Conservation (phyloP, 2,113 vertebrate species). For the Indicator maculatus region DNA sequence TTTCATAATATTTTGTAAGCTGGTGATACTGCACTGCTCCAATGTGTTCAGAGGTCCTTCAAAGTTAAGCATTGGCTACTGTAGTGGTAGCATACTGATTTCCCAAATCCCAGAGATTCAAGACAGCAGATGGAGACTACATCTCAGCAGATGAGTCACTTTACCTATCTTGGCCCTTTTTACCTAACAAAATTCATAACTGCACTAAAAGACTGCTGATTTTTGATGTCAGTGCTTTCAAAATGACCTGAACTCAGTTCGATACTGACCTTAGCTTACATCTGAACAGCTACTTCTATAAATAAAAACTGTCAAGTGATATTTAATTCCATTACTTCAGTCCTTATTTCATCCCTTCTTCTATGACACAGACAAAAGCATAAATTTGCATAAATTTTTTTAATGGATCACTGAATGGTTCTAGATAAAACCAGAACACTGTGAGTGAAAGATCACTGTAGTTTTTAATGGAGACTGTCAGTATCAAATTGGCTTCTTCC, state of each 20-base stretch:
- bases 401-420: not conserved
- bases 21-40: not conserved
- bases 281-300: not conserved
- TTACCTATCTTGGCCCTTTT: not conserved
- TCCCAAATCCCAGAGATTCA: not conserved
- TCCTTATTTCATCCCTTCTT: not conserved
- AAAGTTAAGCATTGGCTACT: not conserved
- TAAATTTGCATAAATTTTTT: not conserved
- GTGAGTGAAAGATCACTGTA: not conserved
- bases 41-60: not conserved
- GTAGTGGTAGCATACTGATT: not conserved
- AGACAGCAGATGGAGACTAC: not conserved
- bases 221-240: not conserved
- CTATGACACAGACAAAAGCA: not conserved
- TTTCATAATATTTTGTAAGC: not conserved
- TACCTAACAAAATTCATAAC: not conserved
- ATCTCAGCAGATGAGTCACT: not conserved
- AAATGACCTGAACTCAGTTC: not conserved
- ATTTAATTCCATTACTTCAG: not conserved
- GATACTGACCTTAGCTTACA: not conserved
- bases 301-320: not conserved
- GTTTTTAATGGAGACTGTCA: not conserved
- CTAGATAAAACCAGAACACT: not conserved
- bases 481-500: not conserved
- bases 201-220: not conserved